Conservation (phyloP, 64 coral and sea anemone genomes). For the Acropora tenuis region DNA sequence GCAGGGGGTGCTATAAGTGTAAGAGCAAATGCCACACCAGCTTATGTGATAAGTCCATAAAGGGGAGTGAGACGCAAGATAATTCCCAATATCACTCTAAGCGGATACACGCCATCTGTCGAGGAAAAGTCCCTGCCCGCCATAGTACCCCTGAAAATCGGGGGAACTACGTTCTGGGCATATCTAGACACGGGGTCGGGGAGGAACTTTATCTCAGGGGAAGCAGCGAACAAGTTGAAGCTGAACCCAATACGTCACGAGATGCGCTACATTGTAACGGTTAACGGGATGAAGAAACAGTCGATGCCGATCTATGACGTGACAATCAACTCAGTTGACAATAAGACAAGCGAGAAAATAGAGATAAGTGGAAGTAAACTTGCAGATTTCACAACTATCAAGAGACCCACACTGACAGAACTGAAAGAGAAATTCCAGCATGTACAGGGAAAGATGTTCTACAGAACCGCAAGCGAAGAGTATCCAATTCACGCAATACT, state of each 20-base stretch:
- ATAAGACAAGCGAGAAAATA: constrained; percentile 18
- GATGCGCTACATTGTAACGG: constrained; percentile 31
- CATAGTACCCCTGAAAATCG: constrained; percentile 41
- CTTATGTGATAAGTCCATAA: constrained; percentile 16
- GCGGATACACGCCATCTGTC: constrained; percentile 32
- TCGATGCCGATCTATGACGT: constrained; percentile 62
- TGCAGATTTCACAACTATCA: constrained; percentile 54
- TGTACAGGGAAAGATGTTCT: constrained; percentile 36
- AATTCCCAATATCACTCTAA: not conserved
- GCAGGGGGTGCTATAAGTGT: constrained; percentile 62
- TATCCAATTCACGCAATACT: constrained; percentile 61
- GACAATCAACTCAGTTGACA: constrained; percentile 47
- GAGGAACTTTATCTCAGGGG: constrained; percentile 61
- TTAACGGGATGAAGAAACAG: constrained; percentile 50
- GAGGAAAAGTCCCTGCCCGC: constrained; percentile 49
- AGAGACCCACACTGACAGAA: constrained; percentile 32
- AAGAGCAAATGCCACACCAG: constrained; percentile 54
- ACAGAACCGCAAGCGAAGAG: constrained; percentile 22
- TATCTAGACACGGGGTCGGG: not conserved
- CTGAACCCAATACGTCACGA: constrained; percentile 34
- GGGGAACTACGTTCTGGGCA: constrained; percentile 37
- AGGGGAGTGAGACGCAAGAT: too few species aligned
- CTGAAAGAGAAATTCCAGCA: constrained; percentile 62
- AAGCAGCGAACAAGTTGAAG: constrained; percentile 34
- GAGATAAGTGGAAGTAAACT: constrained; percentile 54